Conservation (phyloP, 1,140 invertebrate species). For the Asobara japonica region DNA sequence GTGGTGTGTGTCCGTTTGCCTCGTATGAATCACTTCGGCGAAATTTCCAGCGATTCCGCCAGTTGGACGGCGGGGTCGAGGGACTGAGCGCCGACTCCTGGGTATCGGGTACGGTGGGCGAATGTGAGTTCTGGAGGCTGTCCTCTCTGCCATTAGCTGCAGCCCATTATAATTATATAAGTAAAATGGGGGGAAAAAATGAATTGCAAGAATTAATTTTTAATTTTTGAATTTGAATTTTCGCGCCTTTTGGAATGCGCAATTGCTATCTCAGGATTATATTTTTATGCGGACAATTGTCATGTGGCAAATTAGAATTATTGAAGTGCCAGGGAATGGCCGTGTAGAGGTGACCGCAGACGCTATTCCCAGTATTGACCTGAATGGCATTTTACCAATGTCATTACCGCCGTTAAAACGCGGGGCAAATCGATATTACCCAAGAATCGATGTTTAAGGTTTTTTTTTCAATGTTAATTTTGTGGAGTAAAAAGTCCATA, state of each 20-base stretch:
- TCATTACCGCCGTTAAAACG: not conserved
- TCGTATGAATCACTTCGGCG: constrained; percentile 28
- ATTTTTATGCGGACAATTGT: not conserved
- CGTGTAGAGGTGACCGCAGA: not conserved
- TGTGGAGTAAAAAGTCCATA: too few relatives aligned
- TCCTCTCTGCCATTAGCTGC: not conserved
- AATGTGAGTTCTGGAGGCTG: not conserved
- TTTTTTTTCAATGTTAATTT: too few relatives aligned
- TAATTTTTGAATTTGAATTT: too few relatives aligned
- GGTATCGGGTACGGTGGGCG: not conserved
- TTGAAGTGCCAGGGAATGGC: not conserved
- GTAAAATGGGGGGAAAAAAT: too few relatives aligned
- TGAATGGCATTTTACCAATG: not conserved
- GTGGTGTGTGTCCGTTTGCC: constrained; percentile 49
- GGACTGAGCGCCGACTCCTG: not conserved
- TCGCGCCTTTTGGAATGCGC: too few relatives aligned
- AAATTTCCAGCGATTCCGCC: constrained; percentile 36
- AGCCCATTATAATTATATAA: too few relatives aligned
- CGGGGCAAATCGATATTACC: not conserved
- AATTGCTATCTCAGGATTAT: too few relatives aligned
- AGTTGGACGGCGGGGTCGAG: constrained; percentile 24
- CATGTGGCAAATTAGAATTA: not conserved
- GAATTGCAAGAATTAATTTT: too few relatives aligned
- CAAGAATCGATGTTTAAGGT: too few relatives aligned
- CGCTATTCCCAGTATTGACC: not conserved